Conservation (phyloP, 1,140 invertebrate species). For the Orius laevigatus region DNA sequence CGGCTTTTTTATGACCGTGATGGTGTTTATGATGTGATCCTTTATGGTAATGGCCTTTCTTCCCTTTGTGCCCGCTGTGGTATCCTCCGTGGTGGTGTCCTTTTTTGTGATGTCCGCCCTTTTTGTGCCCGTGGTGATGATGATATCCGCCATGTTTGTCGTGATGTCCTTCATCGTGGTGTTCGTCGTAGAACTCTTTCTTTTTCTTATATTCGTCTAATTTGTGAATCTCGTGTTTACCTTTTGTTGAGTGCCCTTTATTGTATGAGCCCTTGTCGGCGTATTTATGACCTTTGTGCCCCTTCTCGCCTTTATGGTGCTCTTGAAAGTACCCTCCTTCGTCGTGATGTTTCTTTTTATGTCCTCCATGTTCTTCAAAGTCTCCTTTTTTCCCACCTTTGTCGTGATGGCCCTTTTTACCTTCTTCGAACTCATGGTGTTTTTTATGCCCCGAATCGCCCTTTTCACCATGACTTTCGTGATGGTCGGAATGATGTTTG, state of each 20-base stretch:
- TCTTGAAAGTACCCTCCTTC: slow-evolving; percentile 24
- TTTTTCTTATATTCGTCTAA: slow-evolving; percentile 54
- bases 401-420: slow-evolving; percentile 46
- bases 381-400: slow-evolving; percentile 38
- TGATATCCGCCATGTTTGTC: slow-evolving; percentile 41
- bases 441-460: slow-evolving; percentile 36
- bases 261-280: slow-evolving; percentile 42
- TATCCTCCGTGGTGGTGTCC: slow-evolving; percentile 49
- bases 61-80: slow-evolving; percentile 40
- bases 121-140: slow-evolving; percentile 41
- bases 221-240: slow-evolving; percentile 49
- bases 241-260: slow-evolving; percentile 44
- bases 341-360: slow-evolving; percentile 48
- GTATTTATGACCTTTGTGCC: slow-evolving; percentile 47
- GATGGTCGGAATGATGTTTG: slow-evolving; percentile 38
- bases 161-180: slow-evolving; percentile 42
- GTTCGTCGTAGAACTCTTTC: slow-evolving; percentile 48
- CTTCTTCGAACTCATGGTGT: slow-evolving; percentile 44
- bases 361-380: slow-evolving; percentile 41
- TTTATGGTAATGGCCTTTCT: slow-evolving; percentile 41
- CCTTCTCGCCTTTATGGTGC: slow-evolving; percentile 39
- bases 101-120: slow-evolving; percentile 57
- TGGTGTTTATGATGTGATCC: slow-evolving; percentile 40
- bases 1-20: slow-evolving; percentile 47
- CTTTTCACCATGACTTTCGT: slow-evolving; percentile 38